Percentiles rank a stretch among this genome's conserved stretches.
These are phyloP conservation scores for Onychomys leucogaster DNA, from an alignment of 2,797 vertebrate genomes.

Conservation along the genomic window DNA sequence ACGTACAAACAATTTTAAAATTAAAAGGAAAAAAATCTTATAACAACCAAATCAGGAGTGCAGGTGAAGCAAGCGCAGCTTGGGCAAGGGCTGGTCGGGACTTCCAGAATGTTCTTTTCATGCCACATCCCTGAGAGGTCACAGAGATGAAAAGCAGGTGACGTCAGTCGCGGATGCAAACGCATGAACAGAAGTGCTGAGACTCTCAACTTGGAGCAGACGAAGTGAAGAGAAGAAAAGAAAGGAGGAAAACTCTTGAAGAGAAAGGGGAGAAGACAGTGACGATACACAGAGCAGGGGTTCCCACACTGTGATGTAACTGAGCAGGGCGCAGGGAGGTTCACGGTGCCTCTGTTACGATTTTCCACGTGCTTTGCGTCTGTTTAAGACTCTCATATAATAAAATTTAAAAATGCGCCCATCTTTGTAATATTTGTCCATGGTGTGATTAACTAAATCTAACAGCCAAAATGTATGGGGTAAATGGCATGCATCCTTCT, in stretches of 20 bases:
- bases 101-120: neutral
- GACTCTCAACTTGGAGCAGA: neutral
- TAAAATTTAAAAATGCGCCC: slow-evolving; percentile 1
- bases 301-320: neutral
- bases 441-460: slow-evolving; percentile 33
- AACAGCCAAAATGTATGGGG: neutral
- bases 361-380: neutral
- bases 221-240: neutral
- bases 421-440: neutral
- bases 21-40: neutral
- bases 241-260: neutral
- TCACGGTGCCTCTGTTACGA: neutral
- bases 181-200: neutral
- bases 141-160: neutral
- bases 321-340: neutral
- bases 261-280: neutral
- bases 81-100: neutral
- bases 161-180: neutral
- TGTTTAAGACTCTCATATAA: neutral
- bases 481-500: neutral
- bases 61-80: neutral
- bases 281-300: neutral
- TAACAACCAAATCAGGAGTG: neutral
- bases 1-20: neutral
- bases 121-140: neutral